These are phyloP conservation scores for Thymallus thymallus DNA, from an alignment of 2,113 vertebrate genomes.

Conservation along the genomic window DNA sequence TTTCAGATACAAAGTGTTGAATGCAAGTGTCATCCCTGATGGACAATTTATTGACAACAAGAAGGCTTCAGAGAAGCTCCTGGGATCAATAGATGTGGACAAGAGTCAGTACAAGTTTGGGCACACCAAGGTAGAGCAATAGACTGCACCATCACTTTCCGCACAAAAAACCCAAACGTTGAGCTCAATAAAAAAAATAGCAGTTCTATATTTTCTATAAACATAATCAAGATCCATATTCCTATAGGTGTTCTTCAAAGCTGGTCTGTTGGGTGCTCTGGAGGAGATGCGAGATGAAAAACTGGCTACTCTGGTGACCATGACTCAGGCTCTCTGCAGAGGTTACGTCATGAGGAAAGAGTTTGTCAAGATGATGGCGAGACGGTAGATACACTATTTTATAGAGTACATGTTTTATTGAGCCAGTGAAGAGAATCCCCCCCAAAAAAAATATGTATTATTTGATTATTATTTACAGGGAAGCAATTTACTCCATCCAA, in stretches of 20 bases:
- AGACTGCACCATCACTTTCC: neutral
- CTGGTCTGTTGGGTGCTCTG: slow-evolving; percentile 85
- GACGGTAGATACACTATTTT: slow-evolving; percentile 68
- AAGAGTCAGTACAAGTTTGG: slow-evolving; percentile 89
- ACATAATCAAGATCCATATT: too few species aligned
- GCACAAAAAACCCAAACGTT: too few species aligned
- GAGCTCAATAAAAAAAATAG: too few species aligned
- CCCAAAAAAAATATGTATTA: too few species aligned
- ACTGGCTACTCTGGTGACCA: slow-evolving; percentile 86
- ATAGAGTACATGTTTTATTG: too few species aligned
- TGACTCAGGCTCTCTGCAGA: slow-evolving; percentile 88
- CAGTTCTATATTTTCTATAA: too few species aligned
- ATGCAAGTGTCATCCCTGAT: slow-evolving; percentile 82
- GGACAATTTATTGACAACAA: slow-evolving; percentile 89
- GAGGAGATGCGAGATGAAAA: slow-evolving; percentile 97
- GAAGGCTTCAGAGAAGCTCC: slow-evolving; percentile 85
- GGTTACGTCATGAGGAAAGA: slow-evolving; percentile 83
- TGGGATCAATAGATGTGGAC: slow-evolving; percentile 85
- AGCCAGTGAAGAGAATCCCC: too few species aligned
- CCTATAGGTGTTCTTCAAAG: slow-evolving; percentile 92
- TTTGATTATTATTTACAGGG: slow-evolving; percentile 48
- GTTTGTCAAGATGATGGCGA: slow-evolving; percentile 85
- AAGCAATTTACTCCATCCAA: slow-evolving; percentile 80
- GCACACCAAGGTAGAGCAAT: slow-evolving; percentile 81
- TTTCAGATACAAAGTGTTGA: slow-evolving; percentile 76